These are phyloP conservation scores for Cactoblastis cactorum DNA, from an alignment of 2,888 invertebrate genomes.

Conservation along the genomic window DNA sequence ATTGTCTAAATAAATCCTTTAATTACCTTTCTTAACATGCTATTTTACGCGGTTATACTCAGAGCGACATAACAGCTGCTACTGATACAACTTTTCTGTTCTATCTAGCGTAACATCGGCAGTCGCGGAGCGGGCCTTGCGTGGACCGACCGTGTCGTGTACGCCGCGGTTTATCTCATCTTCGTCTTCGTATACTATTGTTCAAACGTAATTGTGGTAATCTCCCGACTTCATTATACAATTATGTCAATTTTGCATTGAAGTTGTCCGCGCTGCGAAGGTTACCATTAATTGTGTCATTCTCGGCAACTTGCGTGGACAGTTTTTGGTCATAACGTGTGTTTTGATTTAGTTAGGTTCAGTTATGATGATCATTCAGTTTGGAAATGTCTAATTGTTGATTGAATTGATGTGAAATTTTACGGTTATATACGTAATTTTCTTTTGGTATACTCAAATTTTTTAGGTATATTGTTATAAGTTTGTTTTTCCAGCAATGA, in stretches of 20 bases:
- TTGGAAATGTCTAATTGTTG: too few species aligned
- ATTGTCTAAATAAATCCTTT: too few species aligned
- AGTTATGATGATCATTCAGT: too few species aligned
- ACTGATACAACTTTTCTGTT: too few species aligned
- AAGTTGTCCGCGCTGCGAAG: background rate
- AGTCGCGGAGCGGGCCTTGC: background rate
- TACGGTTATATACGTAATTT: too few species aligned
- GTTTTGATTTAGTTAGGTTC: background rate
- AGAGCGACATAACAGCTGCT: background rate
- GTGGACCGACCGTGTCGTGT: background rate
- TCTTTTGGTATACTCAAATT: too few species aligned
- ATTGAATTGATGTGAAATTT: too few species aligned
- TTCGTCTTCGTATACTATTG: background rate
- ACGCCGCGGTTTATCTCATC: background rate
- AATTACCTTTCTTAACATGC: too few species aligned
- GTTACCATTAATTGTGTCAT: background rate
- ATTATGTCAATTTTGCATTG: background rate
- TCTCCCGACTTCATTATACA: background rate
- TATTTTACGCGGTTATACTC: conserved; percentile 1
- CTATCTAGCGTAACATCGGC: background rate
- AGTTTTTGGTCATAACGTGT: background rate
- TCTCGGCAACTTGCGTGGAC: background rate
- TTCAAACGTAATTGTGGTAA: conserved; percentile 1
- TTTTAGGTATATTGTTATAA: too few species aligned
- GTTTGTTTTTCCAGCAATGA: too few species aligned